Percentiles rank a stretch among this genome's conserved stretches.
phyloP scores from a whole-genome alignment of 2,797 vertebrate species.

The Hyperoplus lanceolatus region DNA sequence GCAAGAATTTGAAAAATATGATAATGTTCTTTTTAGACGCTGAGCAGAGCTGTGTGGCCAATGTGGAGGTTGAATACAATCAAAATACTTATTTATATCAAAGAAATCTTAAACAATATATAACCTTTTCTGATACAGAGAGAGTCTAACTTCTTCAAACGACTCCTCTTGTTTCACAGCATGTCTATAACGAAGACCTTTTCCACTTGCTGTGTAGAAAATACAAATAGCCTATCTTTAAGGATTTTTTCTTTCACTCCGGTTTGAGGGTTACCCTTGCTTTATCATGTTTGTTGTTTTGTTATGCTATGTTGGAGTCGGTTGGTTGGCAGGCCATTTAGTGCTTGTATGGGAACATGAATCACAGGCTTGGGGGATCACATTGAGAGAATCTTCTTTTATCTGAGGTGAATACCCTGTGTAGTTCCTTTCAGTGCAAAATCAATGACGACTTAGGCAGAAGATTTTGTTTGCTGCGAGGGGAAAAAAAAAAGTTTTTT shows the following conservation, averaged over 20 bases:
- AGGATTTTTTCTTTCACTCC: conserved; percentile 34
- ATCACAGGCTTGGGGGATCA: conserved; percentile 45
- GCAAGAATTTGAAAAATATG: conserved; percentile 5
- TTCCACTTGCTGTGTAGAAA: conserved; percentile 49
- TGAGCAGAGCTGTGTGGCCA: conserved; percentile 23
- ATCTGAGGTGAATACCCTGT: conserved; percentile 59
- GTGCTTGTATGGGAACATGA: conserved; percentile 48
- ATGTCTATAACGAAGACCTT: conserved; percentile 42
- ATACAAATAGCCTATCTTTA: conserved; percentile 55
- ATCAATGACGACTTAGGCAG: conserved; percentile 70
- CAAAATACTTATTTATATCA: conserved; percentile 40
- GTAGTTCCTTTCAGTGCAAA: conserved; percentile 72
- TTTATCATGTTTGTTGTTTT: conserved; percentile 47
- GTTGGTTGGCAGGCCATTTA: conserved; percentile 31
- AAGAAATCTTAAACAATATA: conserved; percentile 24
- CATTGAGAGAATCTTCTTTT: conserved; percentile 45
- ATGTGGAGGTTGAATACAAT: conserved; percentile 32
- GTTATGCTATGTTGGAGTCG: conserved; percentile 24
- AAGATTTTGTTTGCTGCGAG: conserved; percentile 12
- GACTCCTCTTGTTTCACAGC: conserved; percentile 47
- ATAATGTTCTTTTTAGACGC: conserved; percentile 3
- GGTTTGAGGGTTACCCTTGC: conserved; percentile 53
- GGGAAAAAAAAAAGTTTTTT: conserved; percentile 21
- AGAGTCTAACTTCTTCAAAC: conserved; percentile 41
- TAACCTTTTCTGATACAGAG: conserved; percentile 26